phyloP scores from a whole-genome alignment of 2,888 invertebrate genomes.

The Caenorhabditis uteleia region DNA sequence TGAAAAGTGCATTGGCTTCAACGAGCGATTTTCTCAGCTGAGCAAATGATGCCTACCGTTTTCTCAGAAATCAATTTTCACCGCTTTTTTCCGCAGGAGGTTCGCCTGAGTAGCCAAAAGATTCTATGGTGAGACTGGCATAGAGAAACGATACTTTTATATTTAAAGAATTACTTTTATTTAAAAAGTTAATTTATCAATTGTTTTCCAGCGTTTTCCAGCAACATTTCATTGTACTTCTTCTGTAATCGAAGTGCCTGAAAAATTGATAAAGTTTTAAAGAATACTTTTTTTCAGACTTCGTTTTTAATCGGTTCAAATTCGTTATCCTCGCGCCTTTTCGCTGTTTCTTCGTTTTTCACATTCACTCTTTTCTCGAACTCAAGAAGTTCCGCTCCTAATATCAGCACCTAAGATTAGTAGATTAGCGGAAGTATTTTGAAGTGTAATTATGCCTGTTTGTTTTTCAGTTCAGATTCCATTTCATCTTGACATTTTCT shows the following conservation, averaged over 20 bases:
- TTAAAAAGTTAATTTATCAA: no score
- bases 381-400: background rate
- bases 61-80: no score
- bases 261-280: background rate
- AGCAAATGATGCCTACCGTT: no score
- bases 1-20: no score
- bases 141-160: no score
- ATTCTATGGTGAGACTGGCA: no score
- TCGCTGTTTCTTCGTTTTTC: slow-evolving; percentile 19
- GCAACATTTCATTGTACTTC: slow-evolving; percentile 26
- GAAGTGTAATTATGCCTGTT: slow-evolving; percentile 6
- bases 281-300: slow-evolving; percentile 26
- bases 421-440: background rate
- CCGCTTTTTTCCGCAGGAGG: no score
- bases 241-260: slow-evolving; percentile 16
- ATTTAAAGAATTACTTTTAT: no score
- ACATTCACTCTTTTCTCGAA: slow-evolving; percentile 30
- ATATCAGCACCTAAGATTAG: slow-evolving; percentile 9
- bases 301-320: slow-evolving; percentile 47
- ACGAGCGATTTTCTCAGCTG: no score
- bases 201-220: slow-evolving; percentile 6
- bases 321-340: slow-evolving; percentile 44
- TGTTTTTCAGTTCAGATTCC: slow-evolving; percentile 34
- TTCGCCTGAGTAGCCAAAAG: no score
- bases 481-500: slow-evolving; percentile 21